Percentiles rank a stretch among this genome's conserved stretches.
These are phyloP conservation scores for Notolabrus celidotus DNA, from an alignment of 2,797 vertebrate species.

Conservation along the genomic window DNA sequence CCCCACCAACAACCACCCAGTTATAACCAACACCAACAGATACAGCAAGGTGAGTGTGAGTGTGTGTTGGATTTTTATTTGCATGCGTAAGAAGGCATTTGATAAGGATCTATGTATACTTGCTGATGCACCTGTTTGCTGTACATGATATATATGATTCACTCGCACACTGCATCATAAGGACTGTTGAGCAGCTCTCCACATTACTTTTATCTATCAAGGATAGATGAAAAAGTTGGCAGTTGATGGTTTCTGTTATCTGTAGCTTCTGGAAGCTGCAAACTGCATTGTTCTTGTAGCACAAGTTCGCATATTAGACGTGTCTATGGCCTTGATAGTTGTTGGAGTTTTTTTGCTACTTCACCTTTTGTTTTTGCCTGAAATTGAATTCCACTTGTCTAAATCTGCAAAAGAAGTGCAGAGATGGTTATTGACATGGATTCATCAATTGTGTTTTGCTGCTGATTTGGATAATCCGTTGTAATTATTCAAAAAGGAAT, in stretches of 20 bases:
- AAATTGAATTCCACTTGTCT: no score
- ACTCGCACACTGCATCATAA: neutral
- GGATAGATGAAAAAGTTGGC: neutral
- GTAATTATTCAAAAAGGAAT: no score
- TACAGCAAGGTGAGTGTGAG: constrained; percentile 90
- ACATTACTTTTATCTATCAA: neutral
- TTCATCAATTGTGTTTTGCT: no score
- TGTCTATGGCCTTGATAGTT: neutral
- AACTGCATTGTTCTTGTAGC: neutral
- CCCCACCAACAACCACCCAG: constrained; percentile 91
- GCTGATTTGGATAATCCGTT: no score
- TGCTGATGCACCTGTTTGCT: neutral
- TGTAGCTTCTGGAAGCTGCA: neutral
- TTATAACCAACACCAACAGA: constrained; percentile 95
- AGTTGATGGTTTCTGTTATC: neutral
- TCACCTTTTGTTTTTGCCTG: no score
- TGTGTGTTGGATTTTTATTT: neutral
- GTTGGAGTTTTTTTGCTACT: no score
- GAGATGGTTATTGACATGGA: no score
- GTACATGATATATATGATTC: neutral
- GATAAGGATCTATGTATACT: neutral
- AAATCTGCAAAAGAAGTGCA: no score
- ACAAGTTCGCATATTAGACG: no score
- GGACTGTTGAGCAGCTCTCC: neutral
- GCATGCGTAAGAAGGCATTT: neutral